Base-by-base conservation (phyloP, 2,113 vertebrate genomes). In the Sphyrna mokarran region DNA sequence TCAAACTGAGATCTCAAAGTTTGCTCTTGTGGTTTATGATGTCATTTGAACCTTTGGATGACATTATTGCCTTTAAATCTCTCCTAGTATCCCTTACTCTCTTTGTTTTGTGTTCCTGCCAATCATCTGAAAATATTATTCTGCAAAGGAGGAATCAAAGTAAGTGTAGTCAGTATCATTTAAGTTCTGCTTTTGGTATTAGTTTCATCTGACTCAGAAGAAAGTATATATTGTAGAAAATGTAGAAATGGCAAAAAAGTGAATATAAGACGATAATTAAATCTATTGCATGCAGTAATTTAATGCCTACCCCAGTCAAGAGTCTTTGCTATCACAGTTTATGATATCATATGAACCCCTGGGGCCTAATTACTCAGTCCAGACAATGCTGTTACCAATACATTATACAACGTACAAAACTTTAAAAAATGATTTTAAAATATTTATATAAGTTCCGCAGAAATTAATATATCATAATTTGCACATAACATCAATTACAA, bases 251-350 rank as follows among this genome's bases (percentile, higher is more conserved):
- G 37, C 9, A 95, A 69, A 29, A 37, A 48, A 95, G 11, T 72
- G 68, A 95, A 72, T 95, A 43, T 95, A 95, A 95, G 63, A 40
- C n/a, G 37, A 69, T 40, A 94, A 94, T 94, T 66, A 66, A 94
- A 70, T 70, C 66, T 94, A 69, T 69, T 69, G 91, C 37, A 69
- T 54, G 48, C 7, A 23, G 91, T 37, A 68, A 94, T 69, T 69
- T 94, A 68, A 94, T 69, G 66, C 37, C 63, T 69, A 13, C 4
- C 37, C 63, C 63, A 70, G 40, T 94, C n/a, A 18, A 54, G 54
- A 61, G 54, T 26, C 54, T 90, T 89, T 90, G 87, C 48, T 90
- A 54, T 90, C 63, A 43, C 13, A 69, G n/a, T 94, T 94, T 94
- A 94, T 94, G 37, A 69, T 69, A 69, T 69, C 63, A 94, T 69